Evolutionary conservation across 2,797 vertebrate genomes (phyloP), one percentile per base, ranked within the genome.

Genomic region (Dicrostonyx torquatus): DNA sequence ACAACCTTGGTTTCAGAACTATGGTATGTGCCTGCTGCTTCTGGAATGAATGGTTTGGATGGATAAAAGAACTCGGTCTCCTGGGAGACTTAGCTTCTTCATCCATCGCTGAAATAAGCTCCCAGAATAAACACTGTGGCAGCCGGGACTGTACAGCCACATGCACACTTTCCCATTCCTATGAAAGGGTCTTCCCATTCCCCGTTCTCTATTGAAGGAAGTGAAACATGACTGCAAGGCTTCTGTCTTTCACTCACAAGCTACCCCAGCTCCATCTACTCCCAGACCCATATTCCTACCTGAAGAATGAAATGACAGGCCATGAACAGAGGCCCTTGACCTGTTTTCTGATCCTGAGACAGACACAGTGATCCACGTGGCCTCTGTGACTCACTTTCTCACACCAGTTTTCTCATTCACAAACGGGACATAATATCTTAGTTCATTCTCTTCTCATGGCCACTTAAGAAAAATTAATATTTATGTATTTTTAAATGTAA

Each of bases 251-350:
- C 91, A 96, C 40, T 91, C 5, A 6, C 40, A 90, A 80, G 50
- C 15, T 87, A 68, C n/a, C 84, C 77, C 85, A 58, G 64, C 60
- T 96, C 88, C 96, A 17, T 64, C 80, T 10, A 83, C 58, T 83
- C 58, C 97, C 94, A 45, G 91, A 95, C 40, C 92, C 94, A 95
- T 96, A 68, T 94, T 90, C 29, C 95, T 96, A 87, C 95, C 68
- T 95, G 17, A 76, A 55, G 22, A 85, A 34, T 29, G 18, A 66
- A 18, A n/a, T n/a, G 72, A n/a, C 1, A 72, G 22, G 14, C 20
- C 7, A 7, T 20, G 31, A 7, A 75, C 2, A 76, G n/a, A 37
- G 82, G 22, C 89, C 62, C 92, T 86, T 83, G 40, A 14, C 24
- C 48, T 31, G 37, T 68, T 31, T 37, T 31, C 48, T 73, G 26